These are phyloP conservation scores for Geothlypis trichas DNA, from an alignment of 2,113 vertebrate genomes.

Conservation along the genomic window DNA sequence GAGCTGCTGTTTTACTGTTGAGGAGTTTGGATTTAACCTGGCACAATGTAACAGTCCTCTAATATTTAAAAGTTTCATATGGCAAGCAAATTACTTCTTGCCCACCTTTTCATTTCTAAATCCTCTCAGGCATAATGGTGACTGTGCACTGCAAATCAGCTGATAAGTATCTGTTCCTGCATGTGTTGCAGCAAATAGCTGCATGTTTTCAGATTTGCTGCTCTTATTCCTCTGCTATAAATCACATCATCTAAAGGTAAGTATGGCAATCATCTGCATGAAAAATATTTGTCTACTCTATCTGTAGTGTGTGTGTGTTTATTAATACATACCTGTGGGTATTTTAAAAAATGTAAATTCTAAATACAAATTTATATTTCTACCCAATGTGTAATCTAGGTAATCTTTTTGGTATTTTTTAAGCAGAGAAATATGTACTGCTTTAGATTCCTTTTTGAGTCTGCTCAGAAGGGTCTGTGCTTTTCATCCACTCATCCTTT, in stretches of 20 bases:
- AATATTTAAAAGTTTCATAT: neutral
- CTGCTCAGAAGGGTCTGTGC: neutral
- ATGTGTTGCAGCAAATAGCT: neutral
- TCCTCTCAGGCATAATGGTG: neutral
- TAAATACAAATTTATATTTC: neutral
- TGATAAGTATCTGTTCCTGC: fast-evolving
- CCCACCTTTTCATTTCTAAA: neutral
- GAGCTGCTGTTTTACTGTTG: neutral
- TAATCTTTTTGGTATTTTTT: neutral
- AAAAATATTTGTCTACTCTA: neutral
- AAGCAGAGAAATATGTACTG: neutral
- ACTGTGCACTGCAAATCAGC: neutral
- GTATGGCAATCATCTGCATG: neutral
- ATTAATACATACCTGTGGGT: neutral
- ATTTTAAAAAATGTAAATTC: neutral
- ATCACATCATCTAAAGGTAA: neutral
- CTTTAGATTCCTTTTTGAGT: neutral
- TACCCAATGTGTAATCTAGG: neutral
- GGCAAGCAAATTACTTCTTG: neutral
- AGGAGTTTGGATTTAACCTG: neutral
- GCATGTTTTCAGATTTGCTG: neutral
- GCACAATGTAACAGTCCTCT: neutral
- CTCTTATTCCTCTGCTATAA: neutral
- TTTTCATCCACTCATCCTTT: neutral
- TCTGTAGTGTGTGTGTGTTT: neutral